Base-by-base conservation (phyloP, 2,113 vertebrate genomes). In the Tichodroma muraria region DNA sequence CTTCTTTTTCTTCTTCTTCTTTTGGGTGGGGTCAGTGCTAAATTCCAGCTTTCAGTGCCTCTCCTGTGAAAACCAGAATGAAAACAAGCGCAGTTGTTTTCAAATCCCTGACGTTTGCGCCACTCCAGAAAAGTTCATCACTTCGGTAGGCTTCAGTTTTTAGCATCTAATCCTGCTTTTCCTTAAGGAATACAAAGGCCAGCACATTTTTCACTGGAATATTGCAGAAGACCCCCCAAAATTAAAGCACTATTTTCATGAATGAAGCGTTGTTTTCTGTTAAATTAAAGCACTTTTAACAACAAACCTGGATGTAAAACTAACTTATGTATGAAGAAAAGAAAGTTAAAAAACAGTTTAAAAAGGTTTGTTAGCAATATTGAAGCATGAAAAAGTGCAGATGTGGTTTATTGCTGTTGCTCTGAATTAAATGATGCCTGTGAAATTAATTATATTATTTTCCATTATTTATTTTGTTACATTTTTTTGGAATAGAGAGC, bases 71-170 rank as follows among this genome's bases (percentile, higher is more conserved):
- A 76, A 37, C 7, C 5, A 42, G 15, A 13, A 42, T 2, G 0
- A 76, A 40, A 50, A 11, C 28, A 10, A 13, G 22, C 8, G 15
- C 1, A 0, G 2, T 38, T 47, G 8, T 11, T 77, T 33, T 25
- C 21, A 30, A 45, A 45, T n/a, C 24, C 33, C 33, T 57, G 30
- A 3, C 8, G 1, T 35, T 84, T 56, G 15, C 27, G 16, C 25
- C 6, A 0, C 28, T 38, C 20, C 8, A 15, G 57, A 10, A 45
- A 35, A n/a, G 10, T 6, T 4, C 23, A 2, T 17, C 3, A 0
- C 24, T 10, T 3, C 3, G 1, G 6, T 5, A 5, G 14, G 10
- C 7, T 54, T 40, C 3, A 8, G 12, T 2, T 85, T 66, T 64
- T 50, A 22, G 35, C 11, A 1, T 5, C 17, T 42, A 15, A n/a